Conservation (phyloP, 2,888 invertebrate genomes). For the Rhimphoctona megacephalus region DNA sequence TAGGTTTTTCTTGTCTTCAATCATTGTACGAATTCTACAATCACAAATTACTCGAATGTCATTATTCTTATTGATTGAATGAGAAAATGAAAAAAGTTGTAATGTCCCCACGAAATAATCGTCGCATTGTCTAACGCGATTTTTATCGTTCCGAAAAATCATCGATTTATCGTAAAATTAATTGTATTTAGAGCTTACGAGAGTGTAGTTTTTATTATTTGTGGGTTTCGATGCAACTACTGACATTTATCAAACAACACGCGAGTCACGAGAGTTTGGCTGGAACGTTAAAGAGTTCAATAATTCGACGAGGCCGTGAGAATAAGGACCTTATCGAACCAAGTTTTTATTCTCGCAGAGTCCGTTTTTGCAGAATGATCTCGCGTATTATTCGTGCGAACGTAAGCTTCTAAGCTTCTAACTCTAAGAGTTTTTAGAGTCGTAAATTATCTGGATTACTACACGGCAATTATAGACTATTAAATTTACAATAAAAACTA, state of each 20-base stretch:
- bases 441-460: neutral
- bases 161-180: neutral
- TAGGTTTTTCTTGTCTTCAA: neutral
- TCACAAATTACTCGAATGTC: too few relatives aligned
- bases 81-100: too few relatives aligned
- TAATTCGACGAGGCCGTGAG: constrained; percentile 56
- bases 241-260: constrained; percentile 70
- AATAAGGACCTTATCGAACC: constrained; percentile 37
- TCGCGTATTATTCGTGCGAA: neutral
- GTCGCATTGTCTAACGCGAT: neutral
- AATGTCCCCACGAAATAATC: neutral
- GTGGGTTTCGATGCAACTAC: constrained; percentile 18
- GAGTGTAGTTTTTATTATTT: constrained; percentile 3
- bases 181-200: neutral
- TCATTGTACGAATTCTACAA: too few relatives aligned
- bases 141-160: constrained; percentile 14
- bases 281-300: constrained; percentile 31
- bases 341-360: neutral
- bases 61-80: too few relatives aligned
- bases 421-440: neutral
- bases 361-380: neutral
- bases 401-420: neutral
- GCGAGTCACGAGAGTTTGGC: constrained; percentile 52
- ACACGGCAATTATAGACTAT: too few relatives aligned
- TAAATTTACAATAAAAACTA: too few relatives aligned